A percentile compares a stretch with the other conserved stretches of the same genome.
phyloP scores from a whole-genome alignment of 2,888 invertebrate species.

The Thera britannica region DNA sequence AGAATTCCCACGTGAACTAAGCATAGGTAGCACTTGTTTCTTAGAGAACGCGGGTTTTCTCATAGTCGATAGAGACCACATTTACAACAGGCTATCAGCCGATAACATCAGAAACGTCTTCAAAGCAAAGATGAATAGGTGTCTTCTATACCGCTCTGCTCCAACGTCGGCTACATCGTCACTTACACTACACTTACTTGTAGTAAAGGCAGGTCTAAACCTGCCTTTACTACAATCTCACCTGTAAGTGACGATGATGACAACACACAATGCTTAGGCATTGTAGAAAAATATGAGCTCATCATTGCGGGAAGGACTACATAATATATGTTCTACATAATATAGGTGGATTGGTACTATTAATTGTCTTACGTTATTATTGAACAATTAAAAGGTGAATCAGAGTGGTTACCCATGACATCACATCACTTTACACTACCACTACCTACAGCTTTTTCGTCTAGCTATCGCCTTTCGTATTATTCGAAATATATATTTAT shows the following conservation, averaged over 20 bases:
- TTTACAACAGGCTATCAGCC: too few species aligned
- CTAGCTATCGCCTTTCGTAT: neutral
- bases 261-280: too few species aligned
- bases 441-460: neutral
- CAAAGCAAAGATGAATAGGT: too few species aligned
- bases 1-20: conserved; percentile 25
- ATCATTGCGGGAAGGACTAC: neutral
- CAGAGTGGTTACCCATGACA: conserved; percentile 60
- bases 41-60: neutral
- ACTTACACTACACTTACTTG: too few species aligned
- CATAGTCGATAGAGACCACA: neutral
- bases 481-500: neutral
- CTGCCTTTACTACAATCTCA: too few species aligned
- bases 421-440: conserved; percentile 45
- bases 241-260: too few species aligned
- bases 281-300: neutral
- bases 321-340: neutral
- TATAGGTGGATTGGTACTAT: neutral
- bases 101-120: neutral
- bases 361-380: conserved; percentile 32
- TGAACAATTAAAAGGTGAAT: conserved; percentile 52
- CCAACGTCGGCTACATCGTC: too few species aligned
- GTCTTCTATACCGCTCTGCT: too few species aligned
- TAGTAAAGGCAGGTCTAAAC: too few species aligned
- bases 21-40: conserved; percentile 9